phyloP scores from a whole-genome alignment of 2,888 invertebrate species.

The Tineola bisselliella region DNA sequence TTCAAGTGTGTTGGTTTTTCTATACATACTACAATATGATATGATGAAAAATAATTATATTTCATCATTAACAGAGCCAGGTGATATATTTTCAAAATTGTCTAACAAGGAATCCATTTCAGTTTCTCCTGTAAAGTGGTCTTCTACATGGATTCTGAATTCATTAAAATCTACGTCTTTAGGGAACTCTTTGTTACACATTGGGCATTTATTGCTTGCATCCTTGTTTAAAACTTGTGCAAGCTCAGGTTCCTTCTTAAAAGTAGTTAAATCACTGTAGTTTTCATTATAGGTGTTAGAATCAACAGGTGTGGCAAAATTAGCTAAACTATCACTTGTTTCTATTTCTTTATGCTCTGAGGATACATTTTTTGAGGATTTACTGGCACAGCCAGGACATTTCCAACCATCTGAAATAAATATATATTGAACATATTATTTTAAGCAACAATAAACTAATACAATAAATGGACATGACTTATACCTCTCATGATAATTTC shows the following conservation, averaged over 20 bases:
- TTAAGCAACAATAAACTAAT: not conserved
- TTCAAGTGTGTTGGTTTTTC: too few species aligned
- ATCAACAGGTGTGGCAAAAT: slow-evolving; percentile 57
- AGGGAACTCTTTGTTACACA: slow-evolving; percentile 74
- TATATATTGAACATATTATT: too few species aligned
- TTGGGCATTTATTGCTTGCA: slow-evolving; percentile 74
- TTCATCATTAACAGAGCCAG: not conserved
- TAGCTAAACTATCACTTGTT: slow-evolving; percentile 54
- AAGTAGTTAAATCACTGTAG: slow-evolving; percentile 40
- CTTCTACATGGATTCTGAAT: slow-evolving; percentile 80
- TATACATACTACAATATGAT: too few species aligned
- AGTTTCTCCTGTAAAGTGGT: slow-evolving; percentile 74
- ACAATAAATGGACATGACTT: too few species aligned
- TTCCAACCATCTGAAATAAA: slow-evolving; percentile 48
- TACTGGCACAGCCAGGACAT: slow-evolving; percentile 44
- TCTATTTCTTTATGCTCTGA: slow-evolving; percentile 60
- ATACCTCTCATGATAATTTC: slow-evolving; percentile 43
- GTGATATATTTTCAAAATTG: slow-evolving; percentile 58
- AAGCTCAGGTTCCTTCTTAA: slow-evolving; percentile 31
- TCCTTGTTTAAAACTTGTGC: slow-evolving; percentile 25
- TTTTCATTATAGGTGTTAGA: slow-evolving; percentile 49
- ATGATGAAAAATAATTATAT: slow-evolving; percentile 5
- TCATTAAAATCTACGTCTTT: slow-evolving; percentile 68
- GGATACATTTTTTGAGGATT: slow-evolving; percentile 34
- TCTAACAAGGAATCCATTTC: slow-evolving; percentile 62